Evolutionary conservation across 1,140 invertebrate species (phyloP).

Genomic region (Drosophila kohkoa): DNA sequence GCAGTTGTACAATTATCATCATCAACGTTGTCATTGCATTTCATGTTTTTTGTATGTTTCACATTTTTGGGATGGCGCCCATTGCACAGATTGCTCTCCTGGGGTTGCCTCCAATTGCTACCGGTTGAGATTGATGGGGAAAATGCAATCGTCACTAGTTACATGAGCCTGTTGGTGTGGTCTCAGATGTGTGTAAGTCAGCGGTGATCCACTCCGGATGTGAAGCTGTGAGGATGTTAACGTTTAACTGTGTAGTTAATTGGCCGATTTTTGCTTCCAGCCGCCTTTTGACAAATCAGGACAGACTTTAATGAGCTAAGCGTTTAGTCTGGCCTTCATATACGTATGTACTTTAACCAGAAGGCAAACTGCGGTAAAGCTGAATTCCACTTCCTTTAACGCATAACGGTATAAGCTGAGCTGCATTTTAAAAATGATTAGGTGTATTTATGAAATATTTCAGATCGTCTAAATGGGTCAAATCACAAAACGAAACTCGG

Average conservation of each 20-base stretch:
- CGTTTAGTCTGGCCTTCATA: neutral
- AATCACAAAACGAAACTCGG: too few relatives aligned
- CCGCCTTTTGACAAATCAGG: conserved; percentile 53
- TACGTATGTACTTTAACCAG: neutral
- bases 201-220: conserved; percentile 64
- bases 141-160: conserved; percentile 79
- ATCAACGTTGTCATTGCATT: conserved; percentile 21
- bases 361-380: conserved; percentile 41
- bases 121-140: conserved; percentile 52
- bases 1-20: conserved; percentile 24
- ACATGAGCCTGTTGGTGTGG: conserved; percentile 38
- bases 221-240: conserved; percentile 79
- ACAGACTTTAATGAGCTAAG: conserved; percentile 25
- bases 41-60: conserved; percentile 60
- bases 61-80: conserved; percentile 66
- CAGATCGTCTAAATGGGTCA: too few relatives aligned
- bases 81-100: conserved; percentile 17
- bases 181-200: conserved; percentile 2
- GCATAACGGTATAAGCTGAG: conserved; percentile 38
- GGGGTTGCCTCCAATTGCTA: conserved; percentile 14
- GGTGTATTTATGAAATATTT: too few relatives aligned
- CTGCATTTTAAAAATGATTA: conserved; percentile 24
- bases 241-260: conserved; percentile 82
- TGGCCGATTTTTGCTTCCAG: conserved; percentile 66
- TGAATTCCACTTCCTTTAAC: conserved; percentile 41